Percentiles rank a stretch among this genome's conserved stretches.
Conservation (phyloP, 2,888 invertebrate species). For the Fissipunctia ypsillon region DNA sequence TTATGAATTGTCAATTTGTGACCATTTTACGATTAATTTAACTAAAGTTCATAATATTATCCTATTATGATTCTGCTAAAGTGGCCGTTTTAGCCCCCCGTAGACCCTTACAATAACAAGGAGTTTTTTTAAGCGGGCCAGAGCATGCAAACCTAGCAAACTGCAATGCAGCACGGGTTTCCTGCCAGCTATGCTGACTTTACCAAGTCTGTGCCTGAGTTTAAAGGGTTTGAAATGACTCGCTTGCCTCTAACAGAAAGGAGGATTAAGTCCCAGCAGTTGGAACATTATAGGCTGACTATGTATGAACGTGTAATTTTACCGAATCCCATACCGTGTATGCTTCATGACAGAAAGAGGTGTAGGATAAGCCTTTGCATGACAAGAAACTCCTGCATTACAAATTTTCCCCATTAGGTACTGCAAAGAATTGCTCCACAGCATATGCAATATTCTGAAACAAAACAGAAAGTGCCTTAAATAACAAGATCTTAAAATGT, state of each 20-base stretch:
- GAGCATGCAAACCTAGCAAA: neutral
- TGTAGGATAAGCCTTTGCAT: too few species aligned
- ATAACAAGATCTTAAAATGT: conserved; percentile 1
- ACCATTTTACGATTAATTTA: too few species aligned
- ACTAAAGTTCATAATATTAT: too few species aligned
- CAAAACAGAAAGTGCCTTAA: neutral
- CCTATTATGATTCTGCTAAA: too few species aligned
- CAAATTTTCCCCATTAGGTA: neutral
- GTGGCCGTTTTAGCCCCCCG: too few species aligned
- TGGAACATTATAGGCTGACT: too few species aligned
- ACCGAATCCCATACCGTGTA: neutral
- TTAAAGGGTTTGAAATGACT: too few species aligned
- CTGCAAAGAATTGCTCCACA: neutral
- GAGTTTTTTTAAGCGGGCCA: neutral
- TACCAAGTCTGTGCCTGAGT: neutral
- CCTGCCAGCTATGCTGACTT: neutral
- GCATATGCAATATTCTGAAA: neutral
- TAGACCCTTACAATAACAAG: too few species aligned
- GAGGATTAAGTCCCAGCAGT: too few species aligned
- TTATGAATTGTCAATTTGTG: too few species aligned
- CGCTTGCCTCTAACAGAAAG: too few species aligned
- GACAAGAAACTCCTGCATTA: too few species aligned
- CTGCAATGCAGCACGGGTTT: neutral
- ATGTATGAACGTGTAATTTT: neutral
- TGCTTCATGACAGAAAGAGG: neutral